Percentiles rank a stretch among this genome's conserved stretches.
These are phyloP conservation scores for Carapus acus DNA, from an alignment of 2,797 vertebrate species.

Conservation along the genomic window DNA sequence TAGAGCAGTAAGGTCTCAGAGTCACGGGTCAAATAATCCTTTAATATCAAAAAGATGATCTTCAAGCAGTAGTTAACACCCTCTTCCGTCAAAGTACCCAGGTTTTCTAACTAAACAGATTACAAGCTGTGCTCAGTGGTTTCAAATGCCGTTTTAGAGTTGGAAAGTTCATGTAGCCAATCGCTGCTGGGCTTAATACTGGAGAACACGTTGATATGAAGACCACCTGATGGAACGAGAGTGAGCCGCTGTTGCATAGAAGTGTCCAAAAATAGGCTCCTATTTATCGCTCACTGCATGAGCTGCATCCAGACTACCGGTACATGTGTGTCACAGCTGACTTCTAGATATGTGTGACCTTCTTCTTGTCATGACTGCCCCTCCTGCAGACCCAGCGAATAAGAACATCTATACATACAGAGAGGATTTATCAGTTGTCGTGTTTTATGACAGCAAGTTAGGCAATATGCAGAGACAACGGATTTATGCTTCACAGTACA, in stretches of 20 bases:
- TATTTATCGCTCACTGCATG: constrained; percentile 27
- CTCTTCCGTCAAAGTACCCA: too few species aligned
- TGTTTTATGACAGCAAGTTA: neutral
- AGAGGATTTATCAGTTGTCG: neutral
- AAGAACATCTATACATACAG: constrained; percentile 6
- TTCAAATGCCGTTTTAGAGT: neutral
- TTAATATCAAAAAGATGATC: too few species aligned
- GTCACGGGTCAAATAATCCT: too few species aligned
- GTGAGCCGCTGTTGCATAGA: constrained; percentile 11
- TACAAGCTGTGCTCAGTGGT: neutral
- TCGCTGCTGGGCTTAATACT: neutral
- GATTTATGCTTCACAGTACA: too few species aligned
- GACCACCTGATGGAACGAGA: constrained; percentile 23
- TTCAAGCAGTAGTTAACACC: too few species aligned
- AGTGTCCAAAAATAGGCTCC: constrained; percentile 45
- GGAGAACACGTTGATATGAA: constrained; percentile 5
- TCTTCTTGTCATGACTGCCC: constrained; percentile 12
- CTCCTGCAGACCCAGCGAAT: neutral
- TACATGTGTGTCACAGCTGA: constrained; percentile 37
- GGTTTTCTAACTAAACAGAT: too few species aligned
- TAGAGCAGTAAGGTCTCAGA: too few species aligned
- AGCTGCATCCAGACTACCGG: constrained; percentile 8
- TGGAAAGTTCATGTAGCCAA: neutral
- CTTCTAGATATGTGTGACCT: constrained; percentile 16
- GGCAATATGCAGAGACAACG: neutral